Percentiles rank a stretch among this genome's conserved stretches.
Evolutionary conservation across 2,113 vertebrate genomes (phyloP).

Genomic region (Penelope pileata): DNA sequence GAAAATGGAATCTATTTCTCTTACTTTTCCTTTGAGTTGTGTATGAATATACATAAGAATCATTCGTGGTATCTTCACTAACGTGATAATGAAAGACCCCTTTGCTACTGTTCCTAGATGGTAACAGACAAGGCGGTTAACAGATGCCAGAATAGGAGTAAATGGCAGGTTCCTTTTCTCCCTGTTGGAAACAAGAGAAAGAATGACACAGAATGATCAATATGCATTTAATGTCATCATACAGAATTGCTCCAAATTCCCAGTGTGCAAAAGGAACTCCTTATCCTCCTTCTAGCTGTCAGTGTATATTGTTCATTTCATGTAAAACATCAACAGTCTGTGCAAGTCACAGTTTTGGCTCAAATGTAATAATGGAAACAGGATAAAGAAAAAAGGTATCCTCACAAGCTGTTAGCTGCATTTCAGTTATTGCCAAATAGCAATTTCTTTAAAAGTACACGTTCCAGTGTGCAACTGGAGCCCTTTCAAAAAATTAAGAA

Average conservation of each 20-base stretch:
- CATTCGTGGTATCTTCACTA: constrained; percentile 96
- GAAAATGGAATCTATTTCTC: constrained; percentile 22
- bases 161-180: constrained; percentile 93
- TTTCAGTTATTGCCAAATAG: neutral
- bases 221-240: neutral
- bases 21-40: constrained; percentile 97
- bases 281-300: neutral
- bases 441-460: neutral
- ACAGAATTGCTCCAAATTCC: neutral
- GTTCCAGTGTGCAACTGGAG: neutral
- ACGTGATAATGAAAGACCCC: constrained; percentile 97
- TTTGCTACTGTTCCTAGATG: constrained; percentile 97
- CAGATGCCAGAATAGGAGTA: constrained; percentile 93
- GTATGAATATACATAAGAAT: constrained; percentile 96
- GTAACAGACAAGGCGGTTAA: constrained; percentile 90
- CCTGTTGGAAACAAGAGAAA: constrained; percentile 74
- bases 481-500: neutral
- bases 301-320: neutral
- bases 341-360: neutral
- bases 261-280: neutral
- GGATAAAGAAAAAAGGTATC: neutral
- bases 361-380: neutral
- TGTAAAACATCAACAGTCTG: neutral
- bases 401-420: neutral
- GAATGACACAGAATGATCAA: neutral